Evolutionary conservation across 2,113 vertebrate species (phyloP), one percentile per base, ranked within the genome.

Genomic region (Rhinoderma darwinii): DNA sequence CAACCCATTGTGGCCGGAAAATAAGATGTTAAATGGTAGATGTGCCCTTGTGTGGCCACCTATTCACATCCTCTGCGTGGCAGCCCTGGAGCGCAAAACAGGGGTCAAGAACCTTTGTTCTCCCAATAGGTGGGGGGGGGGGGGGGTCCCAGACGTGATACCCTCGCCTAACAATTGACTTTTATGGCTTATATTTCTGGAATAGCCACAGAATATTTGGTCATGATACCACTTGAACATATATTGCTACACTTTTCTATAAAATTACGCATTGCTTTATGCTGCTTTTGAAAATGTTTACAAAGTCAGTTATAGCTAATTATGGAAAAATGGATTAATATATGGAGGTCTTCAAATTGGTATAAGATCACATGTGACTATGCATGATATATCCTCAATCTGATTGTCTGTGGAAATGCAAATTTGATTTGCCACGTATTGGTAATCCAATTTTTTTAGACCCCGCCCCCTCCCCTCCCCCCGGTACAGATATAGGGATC

Each of bases 401-500:
- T n/a, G n/a, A n/a, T n/a, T n/a, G n/a, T n/a, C n/a, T n/a, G n/a
- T n/a, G n/a, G n/a, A n/a, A n/a, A n/a, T n/a, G n/a, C n/a, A 20
- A 59, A 47, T 47, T 5, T 8, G 51, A 30, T 51, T n/a, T 54
- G 35, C 51, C 47, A 78, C 37, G 15, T 35, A 20, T 22, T 30
- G 79, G 35, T 41, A 32, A 73, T 30, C 68, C 47, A 84, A 14
- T 3, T 63, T 27, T 39, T 75, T 12, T 10, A 25, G 41, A n/a
- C n/a, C n/a, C n/a, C n/a, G n/a, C 41, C 80, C 61, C 18, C 39
- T n/a, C n/a, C n/a, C n/a, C n/a, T n/a, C n/a, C 41, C 80, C 61
- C 18, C 39, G 12, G 54, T 73, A 35, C 22, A 56, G 43, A 17
- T 70, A 51, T 17, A 76, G 70, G 70, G n/a, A 84, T 84, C n/a